Percentiles rank a stretch among this genome's conserved stretches.
Conservation (phyloP, 2,113 vertebrate genomes). For the Varanus salvator region DNA sequence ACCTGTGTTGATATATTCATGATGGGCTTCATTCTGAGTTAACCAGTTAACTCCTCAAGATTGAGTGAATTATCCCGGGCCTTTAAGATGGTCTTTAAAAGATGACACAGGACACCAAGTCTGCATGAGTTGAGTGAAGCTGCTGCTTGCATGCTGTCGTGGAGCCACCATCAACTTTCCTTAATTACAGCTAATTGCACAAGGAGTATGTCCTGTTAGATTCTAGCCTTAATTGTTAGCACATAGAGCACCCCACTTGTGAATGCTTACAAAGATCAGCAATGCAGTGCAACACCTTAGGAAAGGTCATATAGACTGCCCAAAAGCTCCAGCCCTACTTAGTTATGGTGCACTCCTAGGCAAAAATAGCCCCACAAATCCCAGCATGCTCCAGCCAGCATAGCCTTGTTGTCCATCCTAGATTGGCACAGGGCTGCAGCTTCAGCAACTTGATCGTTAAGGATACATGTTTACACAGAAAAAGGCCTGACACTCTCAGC, state of each 20-base stretch:
- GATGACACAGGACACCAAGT: no score
- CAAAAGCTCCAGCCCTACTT: no score
- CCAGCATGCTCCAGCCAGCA: no score
- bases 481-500: no score
- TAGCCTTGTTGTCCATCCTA: no score
- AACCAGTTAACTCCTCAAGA: not conserved
- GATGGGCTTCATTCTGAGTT: not conserved
- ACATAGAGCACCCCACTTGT: not conserved
- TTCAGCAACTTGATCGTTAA: no score
- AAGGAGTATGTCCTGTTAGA: not conserved
- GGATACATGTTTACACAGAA: no score
- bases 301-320: not conserved
- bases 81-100: not conserved
- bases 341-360: no score
- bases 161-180: not conserved
- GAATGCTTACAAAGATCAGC: not conserved
- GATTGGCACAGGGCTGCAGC: no score
- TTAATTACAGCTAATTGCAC: not conserved
- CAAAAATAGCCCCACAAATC: no score
- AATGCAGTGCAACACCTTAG: not conserved
- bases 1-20: not conserved
- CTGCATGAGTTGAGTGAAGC: no score
- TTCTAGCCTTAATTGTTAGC: no score
- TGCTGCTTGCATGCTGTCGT: not conserved
- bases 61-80: not conserved